Base-by-base conservation (phyloP, 2,113 vertebrate genomes). In the Coryphaenoides rupestris region DNA sequence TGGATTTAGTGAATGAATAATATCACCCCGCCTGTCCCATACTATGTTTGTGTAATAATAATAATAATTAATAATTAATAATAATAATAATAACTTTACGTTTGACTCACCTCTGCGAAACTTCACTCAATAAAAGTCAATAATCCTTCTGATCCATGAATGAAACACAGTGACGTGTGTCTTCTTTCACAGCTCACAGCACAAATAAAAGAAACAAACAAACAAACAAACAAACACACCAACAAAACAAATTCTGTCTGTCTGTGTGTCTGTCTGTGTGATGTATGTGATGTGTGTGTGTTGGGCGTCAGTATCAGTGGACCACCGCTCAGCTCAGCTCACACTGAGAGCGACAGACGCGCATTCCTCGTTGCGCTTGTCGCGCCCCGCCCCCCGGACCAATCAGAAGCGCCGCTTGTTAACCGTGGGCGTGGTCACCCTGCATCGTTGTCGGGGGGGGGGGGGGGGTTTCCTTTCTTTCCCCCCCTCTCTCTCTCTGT, bases 51-150 rank as follows among this genome's bases (percentile, higher is more conserved):
- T n/a, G n/a, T n/a, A n/a, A n/a, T n/a, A n/a, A n/a, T n/a, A n/a
- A n/a, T n/a, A n/a, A n/a, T n/a, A n/a, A n/a, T n/a, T n/a, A n/a
- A n/a, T n/a, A n/a, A n/a, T n/a, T n/a, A n/a, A n/a, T n/a, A n/a
- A n/a, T n/a, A n/a, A n/a, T n/a, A n/a, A n/a, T n/a, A n/a, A 14
- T 70, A 40, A 2, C 2, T 13, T 16, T 23, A 3, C 16, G 13
- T 33, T 19, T 22, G 1, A 83, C 89, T 88, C 58, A 91, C 90
- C 88, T 83, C 77, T 61, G 33, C 45, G 58, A 80, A 85, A 87
- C 79, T 86, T 86, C 74, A 66, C 75, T n/a, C n/a, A n/a, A n/a
- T n/a, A 22, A 54, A 60, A 72, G 63, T 50, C 63, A 73, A 23
- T 73, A 82, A 78, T 68, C 57, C 60, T 55, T 72, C 80, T 74